These are phyloP conservation scores for Platycercus adscitus DNA, from an alignment of 2,113 vertebrate species.

Conservation along the genomic window DNA sequence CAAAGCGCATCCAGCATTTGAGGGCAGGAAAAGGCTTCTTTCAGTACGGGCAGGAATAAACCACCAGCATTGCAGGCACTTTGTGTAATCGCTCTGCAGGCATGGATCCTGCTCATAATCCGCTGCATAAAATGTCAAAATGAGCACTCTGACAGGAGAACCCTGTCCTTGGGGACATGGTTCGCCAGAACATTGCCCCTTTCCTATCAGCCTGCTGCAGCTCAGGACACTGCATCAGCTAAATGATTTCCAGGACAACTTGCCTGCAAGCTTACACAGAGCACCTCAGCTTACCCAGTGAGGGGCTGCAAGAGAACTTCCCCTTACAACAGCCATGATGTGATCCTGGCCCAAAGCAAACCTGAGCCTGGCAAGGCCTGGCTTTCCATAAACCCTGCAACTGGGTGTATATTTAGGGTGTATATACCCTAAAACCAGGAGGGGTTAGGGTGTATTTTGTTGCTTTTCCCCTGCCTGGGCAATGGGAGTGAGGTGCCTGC, in stretches of 20 bases:
- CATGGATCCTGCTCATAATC: neutral
- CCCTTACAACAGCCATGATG: neutral
- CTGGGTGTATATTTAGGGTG: neutral
- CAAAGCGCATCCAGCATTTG: neutral
- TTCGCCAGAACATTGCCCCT: neutral
- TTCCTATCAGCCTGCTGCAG: neutral
- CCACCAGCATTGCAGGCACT: neutral
- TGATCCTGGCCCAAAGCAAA: neutral
- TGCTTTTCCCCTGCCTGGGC: neutral
- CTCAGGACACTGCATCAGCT: neutral
- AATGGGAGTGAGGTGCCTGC: neutral
- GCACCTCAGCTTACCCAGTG: neutral
- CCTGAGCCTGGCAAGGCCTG: neutral
- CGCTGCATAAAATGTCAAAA: neutral
- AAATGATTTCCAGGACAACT: neutral
- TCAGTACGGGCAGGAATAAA: neutral
- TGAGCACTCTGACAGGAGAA: neutral
- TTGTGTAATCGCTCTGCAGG: neutral
- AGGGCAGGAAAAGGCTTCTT: neutral
- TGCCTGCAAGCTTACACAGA: neutral
- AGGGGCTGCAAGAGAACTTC: neutral
- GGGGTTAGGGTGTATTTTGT: neutral
- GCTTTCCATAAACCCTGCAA: neutral
- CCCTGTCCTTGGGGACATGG: fast-evolving
- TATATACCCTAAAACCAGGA: neutral